Conservation (phyloP, 2,797 vertebrate genomes). For the Rhynchotus rufescens region DNA sequence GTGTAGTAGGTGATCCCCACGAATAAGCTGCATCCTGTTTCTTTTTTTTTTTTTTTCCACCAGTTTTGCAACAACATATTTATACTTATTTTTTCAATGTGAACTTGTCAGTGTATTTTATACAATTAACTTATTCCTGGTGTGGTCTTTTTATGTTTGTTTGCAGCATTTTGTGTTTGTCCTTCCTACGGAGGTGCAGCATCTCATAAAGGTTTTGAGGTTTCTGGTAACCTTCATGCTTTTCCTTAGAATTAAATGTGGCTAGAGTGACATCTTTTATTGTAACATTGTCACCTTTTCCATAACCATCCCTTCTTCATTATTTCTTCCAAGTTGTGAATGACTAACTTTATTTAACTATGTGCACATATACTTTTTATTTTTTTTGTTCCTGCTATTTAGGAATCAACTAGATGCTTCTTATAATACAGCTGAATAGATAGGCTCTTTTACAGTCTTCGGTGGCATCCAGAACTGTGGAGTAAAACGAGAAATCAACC, state of each 20-base stretch:
- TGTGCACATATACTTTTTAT: neutral
- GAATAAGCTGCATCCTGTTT: neutral
- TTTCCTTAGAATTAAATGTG: constrained; percentile 38
- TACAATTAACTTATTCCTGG: constrained; percentile 46
- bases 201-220: constrained; percentile 55
- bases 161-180: constrained; percentile 56
- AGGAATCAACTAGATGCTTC: neutral
- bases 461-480: constrained; percentile 10
- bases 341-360: neutral
- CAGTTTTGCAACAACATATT: neutral
- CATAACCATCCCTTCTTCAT: neutral
- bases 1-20: neutral
- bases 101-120: neutral
- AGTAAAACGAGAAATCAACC: neutral
- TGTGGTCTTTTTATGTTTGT: constrained; percentile 60
- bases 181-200: constrained; percentile 43
- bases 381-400: constrained; percentile 20
- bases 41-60: neutral
- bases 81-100: neutral
- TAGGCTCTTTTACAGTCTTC: constrained; percentile 8
- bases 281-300: neutral
- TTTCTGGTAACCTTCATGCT: constrained; percentile 56
- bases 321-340: constrained; percentile 17
- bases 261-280: neutral
- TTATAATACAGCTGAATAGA: neutral